Evolutionary conservation across 2,797 vertebrate genomes (phyloP), one percentile per base, ranked within the genome.

Genomic region (Diplodus puntazzo): DNA sequence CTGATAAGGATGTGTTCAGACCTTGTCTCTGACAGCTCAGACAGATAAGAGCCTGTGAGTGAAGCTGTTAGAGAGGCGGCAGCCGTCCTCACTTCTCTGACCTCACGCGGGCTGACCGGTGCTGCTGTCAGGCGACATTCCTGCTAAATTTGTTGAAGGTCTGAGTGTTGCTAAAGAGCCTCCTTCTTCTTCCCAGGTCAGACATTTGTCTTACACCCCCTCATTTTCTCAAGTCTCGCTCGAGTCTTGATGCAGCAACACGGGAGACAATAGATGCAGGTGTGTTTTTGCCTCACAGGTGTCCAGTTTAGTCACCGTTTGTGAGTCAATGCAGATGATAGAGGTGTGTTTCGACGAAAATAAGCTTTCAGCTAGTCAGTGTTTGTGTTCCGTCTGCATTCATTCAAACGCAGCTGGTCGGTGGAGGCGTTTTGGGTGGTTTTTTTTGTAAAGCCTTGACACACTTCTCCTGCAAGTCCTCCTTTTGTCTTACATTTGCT

Each of bases 1-100:
- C 85, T 76, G 92, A 92, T 91, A 92, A 84, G 84, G 80, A 88
- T 16, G 83, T 87, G 89, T 83, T 81, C 39, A 79, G 87, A 81
- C 88, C 83, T 86, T 20, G 78, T 78, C 70, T 86, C 75, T 86
- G 83, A 89, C 90, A 66, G 84, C 74, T 83, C 75, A 50, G 80
- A 68, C 50, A 54, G 91, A 92, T 90, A 88, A 79, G 25, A 74
- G 74, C 64, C 57, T n/a, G 69, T 16, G 71, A 84, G 80, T 7
- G 69, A 84, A 30, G 82, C 82, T 42, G 64, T 49, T 50, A n/a
- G 55, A 64, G 85, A 75, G 78, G 77, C 45, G 11, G 69, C 63
- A 34, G 77, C 23, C 30, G 45, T 67, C 68, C 68, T 75, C 73
- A 63, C 78, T 49, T 60, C 52, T 4, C 25, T 3, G 12, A 76